These are phyloP conservation scores for Apistogramma diplotaenia DNA, from an alignment of 2,113 vertebrate species.

Conservation along the genomic window DNA sequence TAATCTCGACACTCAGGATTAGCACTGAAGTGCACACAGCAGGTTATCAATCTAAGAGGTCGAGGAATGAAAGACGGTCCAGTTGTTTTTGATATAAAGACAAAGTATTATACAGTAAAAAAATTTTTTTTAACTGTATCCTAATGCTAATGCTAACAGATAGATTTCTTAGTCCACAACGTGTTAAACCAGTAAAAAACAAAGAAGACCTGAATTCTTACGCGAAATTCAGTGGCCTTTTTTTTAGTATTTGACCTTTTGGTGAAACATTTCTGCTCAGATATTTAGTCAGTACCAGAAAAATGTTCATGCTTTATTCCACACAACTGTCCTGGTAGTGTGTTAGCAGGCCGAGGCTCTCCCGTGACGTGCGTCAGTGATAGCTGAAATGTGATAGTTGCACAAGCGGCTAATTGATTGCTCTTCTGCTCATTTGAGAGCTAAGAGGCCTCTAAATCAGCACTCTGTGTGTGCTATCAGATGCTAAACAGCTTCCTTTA, in stretches of 20 bases:
- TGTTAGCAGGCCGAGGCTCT: background rate
- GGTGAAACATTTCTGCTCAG: background rate
- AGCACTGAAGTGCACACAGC: background rate
- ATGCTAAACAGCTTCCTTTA: constrained; percentile 6
- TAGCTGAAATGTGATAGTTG: constrained; percentile 8
- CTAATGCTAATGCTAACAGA: too few relatives aligned
- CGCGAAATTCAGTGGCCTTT: too few relatives aligned
- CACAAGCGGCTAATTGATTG: constrained; percentile 20
- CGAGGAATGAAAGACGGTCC: too few relatives aligned
- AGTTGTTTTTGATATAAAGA: too few relatives aligned
- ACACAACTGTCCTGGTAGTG: background rate
- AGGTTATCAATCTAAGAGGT: too few relatives aligned
- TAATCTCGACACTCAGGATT: background rate
- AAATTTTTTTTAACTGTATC: too few relatives aligned
- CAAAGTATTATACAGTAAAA: too few relatives aligned
- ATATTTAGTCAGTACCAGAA: background rate
- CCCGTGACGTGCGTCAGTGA: background rate
- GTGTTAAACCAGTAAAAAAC: too few relatives aligned
- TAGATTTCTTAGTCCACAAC: too few relatives aligned
- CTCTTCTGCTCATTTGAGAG: constrained; percentile 26
- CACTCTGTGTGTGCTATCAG: background rate
- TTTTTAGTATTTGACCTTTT: background rate
- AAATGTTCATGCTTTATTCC: background rate
- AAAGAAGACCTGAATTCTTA: too few relatives aligned
- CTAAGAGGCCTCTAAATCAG: constrained; percentile 18